Base-by-base conservation (phyloP, 2,888 invertebrate species). In the Chydorus sphaericus region DNA sequence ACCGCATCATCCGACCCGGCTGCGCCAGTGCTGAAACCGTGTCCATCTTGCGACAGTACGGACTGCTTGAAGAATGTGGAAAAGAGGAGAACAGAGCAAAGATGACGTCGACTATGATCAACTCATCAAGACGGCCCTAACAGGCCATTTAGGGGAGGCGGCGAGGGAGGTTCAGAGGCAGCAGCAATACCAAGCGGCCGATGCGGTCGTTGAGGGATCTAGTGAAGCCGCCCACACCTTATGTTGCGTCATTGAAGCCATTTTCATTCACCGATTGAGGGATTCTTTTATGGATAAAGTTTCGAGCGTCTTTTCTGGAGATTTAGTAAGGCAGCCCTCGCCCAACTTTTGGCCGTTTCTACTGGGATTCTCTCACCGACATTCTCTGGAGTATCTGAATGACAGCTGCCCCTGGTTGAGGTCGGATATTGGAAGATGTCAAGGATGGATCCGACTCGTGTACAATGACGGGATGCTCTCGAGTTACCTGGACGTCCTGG, bases 281-380 rank as follows among this genome's bases (percentile, higher is more conserved):
- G 87, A 89, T 67, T 84, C 87, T 2, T 78, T 91, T 62, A 71
- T 85, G 18, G 81, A 82, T 67, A 80, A 83, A 65, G 84, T 89
- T 30, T 81, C 83, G 54, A 81, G 81, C 68, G 85, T 78, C 1
- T 73, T 89, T 48, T 59, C 60, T 38, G 57, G 54, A 26, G 58
- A 62, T 26, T 81, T 83, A 63, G 77, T 79, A 55, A 76, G 78
- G 63, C 60, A 64, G 57, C 85, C 86, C 1, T 84, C 87, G 61
- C 87, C 88, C 0, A 86, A 82, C 66, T 94, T 92, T 69, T 94
- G 93, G 93, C 80, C 85, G 1, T 82, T 89, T 3, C 73, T 91
- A 20, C 73, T 88, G 49, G 80, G 89, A 18, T 81, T 92, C 63
- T 87, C 91, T 36, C 94, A 96, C 70, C 67, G 68, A 57, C 78